Percentiles rank a stretch among this genome's conserved stretches.
Conservation (phyloP, 2,113 vertebrate genomes). For the Arvicanthis niloticus region DNA sequence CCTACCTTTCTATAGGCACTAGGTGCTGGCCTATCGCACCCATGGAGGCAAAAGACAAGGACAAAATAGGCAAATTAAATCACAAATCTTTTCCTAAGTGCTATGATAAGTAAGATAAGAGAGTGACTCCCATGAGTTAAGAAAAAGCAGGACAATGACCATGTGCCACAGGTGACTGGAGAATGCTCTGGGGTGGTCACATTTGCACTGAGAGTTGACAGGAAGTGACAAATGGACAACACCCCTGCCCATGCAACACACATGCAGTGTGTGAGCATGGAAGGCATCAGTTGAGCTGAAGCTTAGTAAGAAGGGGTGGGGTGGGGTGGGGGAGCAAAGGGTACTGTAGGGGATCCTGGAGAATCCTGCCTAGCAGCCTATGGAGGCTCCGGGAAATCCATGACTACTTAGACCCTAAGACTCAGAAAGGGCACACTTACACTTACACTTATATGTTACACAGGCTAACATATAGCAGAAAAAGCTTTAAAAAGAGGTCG, state of each 20-base stretch:
- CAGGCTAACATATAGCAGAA: background rate
- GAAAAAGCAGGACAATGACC: background rate
- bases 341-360: background rate
- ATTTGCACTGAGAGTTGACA: background rate
- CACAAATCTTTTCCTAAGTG: background rate
- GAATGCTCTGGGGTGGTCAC: background rate
- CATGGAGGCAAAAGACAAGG: background rate
- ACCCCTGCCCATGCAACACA: background rate
- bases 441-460: background rate
- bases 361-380: background rate
- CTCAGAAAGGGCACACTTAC: background rate
- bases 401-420: background rate
- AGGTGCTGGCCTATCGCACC: background rate
- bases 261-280: background rate
- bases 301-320: background rate
- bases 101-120: background rate
- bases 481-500: background rate
- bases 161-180: rapidly evolving
- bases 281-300: background rate
- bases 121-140: background rate
- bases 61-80: background rate
- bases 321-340: no score
- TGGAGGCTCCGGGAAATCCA: background rate
- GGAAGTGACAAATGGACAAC: background rate
- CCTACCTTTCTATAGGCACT: background rate